Conservation (phyloP, 2,888 invertebrate genomes). For the Orchestes rusci region DNA sequence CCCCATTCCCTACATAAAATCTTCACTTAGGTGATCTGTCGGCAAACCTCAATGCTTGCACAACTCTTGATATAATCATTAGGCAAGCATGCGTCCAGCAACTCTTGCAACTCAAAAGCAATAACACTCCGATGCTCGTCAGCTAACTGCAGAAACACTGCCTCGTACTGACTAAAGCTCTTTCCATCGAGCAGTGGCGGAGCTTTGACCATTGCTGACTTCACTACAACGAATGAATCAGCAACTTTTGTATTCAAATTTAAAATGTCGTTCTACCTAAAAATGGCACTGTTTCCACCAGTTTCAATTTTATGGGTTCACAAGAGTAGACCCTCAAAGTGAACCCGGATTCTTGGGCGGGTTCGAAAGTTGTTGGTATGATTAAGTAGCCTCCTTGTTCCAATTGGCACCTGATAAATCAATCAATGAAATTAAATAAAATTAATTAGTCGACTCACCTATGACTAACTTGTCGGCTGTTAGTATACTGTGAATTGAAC, state of each 20-base stretch:
- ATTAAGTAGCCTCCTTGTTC: too few species aligned
- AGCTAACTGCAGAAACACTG: conserved; percentile 81
- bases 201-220: conserved; percentile 67
- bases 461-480: too few species aligned
- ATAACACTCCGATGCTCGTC: conserved; percentile 87
- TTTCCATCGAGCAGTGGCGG: conserved; percentile 63
- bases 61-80: conserved; percentile 94
- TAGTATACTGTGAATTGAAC: too few species aligned
- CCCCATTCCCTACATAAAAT: too few species aligned
- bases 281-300: conserved; percentile 59
- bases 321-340: too few species aligned
- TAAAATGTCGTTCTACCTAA: too few species aligned
- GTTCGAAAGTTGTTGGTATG: too few species aligned
- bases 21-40: too few species aligned
- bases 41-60: conserved; percentile 84
- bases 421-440: conserved; percentile 40
- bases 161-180: conserved; percentile 79
- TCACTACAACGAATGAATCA: conserved; percentile 35
- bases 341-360: too few species aligned
- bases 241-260: too few species aligned
- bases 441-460: too few species aligned
- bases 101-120: conserved; percentile 83
- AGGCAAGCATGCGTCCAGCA: conserved; percentile 83
- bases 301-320: too few species aligned
- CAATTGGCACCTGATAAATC: conserved; percentile 44